Conservation (phyloP, 2,888 invertebrate species). For the Agrotis ipsilon region DNA sequence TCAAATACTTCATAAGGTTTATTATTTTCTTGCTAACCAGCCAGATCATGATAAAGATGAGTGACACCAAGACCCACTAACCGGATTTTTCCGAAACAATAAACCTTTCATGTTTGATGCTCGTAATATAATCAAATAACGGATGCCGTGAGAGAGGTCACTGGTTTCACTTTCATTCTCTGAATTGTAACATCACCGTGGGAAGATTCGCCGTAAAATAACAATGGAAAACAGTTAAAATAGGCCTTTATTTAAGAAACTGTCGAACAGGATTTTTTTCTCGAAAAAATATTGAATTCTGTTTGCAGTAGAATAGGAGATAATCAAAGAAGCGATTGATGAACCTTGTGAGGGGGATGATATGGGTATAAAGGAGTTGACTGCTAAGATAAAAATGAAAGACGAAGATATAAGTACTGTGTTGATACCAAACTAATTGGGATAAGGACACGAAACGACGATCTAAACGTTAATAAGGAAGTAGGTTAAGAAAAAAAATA, state of each 20-base stretch:
- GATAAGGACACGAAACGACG: too few relatives aligned
- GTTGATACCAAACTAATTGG: too few relatives aligned
- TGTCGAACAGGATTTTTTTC: too few relatives aligned
- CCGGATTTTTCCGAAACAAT: slow-evolving; percentile 5
- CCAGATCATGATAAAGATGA: not conserved
- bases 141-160: slow-evolving; percentile 32
- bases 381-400: too few relatives aligned
- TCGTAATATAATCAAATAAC: slow-evolving; percentile 4
- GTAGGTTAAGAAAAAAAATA: not conserved
- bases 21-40: not conserved
- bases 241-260: not conserved
- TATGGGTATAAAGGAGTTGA: too few relatives aligned
- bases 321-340: too few relatives aligned
- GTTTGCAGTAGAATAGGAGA: too few relatives aligned
- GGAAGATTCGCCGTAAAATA: slow-evolving; percentile 8
- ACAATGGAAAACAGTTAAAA: not conserved
- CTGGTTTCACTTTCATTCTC: slow-evolving; percentile 37
- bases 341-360: too few relatives aligned
- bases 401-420: too few relatives aligned
- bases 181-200: slow-evolving; percentile 26
- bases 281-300: too few relatives aligned
- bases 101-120: not conserved
- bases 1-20: too few relatives aligned
- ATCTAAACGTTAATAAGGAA: not conserved
- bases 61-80: slow-evolving; percentile 7